Conservation (phyloP, 2,797 vertebrate species). For the Discoglossus pictus region DNA sequence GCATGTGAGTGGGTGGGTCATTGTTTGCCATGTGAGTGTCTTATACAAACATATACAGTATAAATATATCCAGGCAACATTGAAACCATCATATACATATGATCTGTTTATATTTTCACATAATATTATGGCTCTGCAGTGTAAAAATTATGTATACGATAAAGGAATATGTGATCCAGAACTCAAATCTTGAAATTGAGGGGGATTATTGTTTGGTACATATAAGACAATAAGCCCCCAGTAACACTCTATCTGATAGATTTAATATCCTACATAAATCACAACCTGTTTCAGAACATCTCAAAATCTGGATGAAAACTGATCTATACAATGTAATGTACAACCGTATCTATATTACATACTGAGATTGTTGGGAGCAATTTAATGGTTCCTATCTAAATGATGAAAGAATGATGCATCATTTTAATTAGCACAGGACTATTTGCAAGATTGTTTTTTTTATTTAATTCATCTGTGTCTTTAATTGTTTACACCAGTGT, state of each 20-base stretch:
- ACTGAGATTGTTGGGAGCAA: constrained; percentile 4
- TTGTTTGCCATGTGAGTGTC: too few relatives aligned
- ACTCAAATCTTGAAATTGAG: too few relatives aligned
- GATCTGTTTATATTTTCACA: too few relatives aligned
- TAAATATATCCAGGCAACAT: too few relatives aligned
- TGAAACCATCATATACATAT: too few relatives aligned
- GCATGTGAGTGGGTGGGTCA: too few relatives aligned
- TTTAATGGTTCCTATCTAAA: constrained; percentile 10
- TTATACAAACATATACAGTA: too few relatives aligned
- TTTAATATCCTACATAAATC: constrained; percentile 2
- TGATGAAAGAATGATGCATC: constrained; percentile 11
- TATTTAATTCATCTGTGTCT: constrained; percentile 16
- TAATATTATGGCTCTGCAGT: too few relatives aligned
- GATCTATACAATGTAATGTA: neutral
- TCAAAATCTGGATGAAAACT: neutral
- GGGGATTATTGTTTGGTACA: too few relatives aligned
- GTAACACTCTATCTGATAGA: neutral
- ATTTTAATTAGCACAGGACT: constrained; percentile 21
- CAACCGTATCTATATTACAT: neutral
- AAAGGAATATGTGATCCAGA: too few relatives aligned
- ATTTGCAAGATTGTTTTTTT: neutral
- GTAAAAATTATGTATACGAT: too few relatives aligned
- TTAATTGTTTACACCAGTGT: constrained; percentile 11
- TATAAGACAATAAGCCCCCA: neutral
- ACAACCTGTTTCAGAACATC: neutral